Conservation (phyloP, 2,888 invertebrate species). For the Dastarcus helophoroides region DNA sequence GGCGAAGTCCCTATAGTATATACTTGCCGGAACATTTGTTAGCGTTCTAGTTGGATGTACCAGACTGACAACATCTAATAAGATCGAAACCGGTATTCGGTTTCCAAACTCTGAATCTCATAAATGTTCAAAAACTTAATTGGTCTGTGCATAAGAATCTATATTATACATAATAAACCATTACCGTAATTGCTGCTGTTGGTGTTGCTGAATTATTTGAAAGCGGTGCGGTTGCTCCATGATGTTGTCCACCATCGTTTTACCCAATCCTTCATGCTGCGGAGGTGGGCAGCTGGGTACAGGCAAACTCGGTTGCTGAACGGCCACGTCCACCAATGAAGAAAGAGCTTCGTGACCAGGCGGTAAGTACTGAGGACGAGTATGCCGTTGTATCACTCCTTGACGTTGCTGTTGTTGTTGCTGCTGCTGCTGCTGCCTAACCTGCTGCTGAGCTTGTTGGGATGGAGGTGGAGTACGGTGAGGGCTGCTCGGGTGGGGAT, state of each 20-base stretch:
- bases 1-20: too few relatives aligned
- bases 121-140: too few relatives aligned
- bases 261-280: constrained; percentile 46
- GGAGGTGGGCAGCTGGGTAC: constrained; percentile 51
- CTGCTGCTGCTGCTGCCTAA: constrained; percentile 27
- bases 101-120: too few relatives aligned
- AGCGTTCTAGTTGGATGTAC: too few relatives aligned
- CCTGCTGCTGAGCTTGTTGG: constrained; percentile 16
- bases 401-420: constrained; percentile 41
- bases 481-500: constrained; percentile 26
- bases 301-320: constrained; percentile 77
- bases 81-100: too few relatives aligned
- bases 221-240: constrained; percentile 41
- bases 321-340: constrained; percentile 83
- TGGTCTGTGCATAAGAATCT: too few relatives aligned
- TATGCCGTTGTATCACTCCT: constrained; percentile 67
- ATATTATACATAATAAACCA: too few relatives aligned
- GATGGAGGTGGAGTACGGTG: constrained; percentile 34
- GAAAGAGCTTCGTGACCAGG: constrained; percentile 75
- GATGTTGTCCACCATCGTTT: constrained; percentile 42
- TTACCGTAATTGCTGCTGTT: too few relatives aligned
- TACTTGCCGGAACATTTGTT: too few relatives aligned
- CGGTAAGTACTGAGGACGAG: constrained; percentile 42
- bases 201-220: constrained; percentile 31
- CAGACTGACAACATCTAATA: too few relatives aligned